phyloP scores from a whole-genome alignment of 2,797 vertebrate genomes.

The Poeciliopsis presidionis region DNA sequence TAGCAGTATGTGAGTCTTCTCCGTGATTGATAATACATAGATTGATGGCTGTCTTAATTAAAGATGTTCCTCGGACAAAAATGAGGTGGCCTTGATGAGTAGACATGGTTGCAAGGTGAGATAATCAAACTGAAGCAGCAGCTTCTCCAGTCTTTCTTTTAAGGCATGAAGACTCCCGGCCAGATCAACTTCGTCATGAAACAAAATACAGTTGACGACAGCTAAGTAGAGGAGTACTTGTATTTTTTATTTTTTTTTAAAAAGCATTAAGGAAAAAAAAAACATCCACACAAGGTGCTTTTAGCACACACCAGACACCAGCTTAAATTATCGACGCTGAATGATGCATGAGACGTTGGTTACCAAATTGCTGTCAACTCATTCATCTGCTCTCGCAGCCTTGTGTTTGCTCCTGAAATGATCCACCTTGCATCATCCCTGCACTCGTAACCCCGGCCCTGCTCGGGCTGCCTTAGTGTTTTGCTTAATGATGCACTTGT shows the following conservation, averaged over 20 bases:
- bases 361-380: conserved; percentile 33
- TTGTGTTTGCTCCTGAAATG: conserved; percentile 41
- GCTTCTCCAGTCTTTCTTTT: conserved; percentile 12
- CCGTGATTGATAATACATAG: conserved; percentile 79
- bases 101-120: conserved; percentile 37
- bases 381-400: conserved; percentile 31
- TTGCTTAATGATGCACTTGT: conserved; percentile 70
- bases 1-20: conserved; percentile 73
- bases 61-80: conserved; percentile 56
- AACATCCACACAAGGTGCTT: not conserved
- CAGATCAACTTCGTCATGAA: not conserved
- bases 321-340: conserved; percentile 41
- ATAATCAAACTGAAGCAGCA: conserved; percentile 33
- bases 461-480: conserved; percentile 28
- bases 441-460: conserved; percentile 32
- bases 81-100: conserved; percentile 64
- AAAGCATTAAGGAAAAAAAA: not conserved
- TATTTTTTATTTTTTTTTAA: too few relatives aligned
- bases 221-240: not conserved
- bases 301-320: conserved; percentile 1
- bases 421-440: conserved; percentile 46
- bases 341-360: conserved; percentile 41
- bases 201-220: not conserved
- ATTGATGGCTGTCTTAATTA: conserved; percentile 79
- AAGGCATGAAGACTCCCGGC: not conserved